A percentile compares a stretch with the other conserved stretches of the same genome.
phyloP scores from a whole-genome alignment of 2,888 invertebrate genomes.

The Noctua fimbriata region DNA sequence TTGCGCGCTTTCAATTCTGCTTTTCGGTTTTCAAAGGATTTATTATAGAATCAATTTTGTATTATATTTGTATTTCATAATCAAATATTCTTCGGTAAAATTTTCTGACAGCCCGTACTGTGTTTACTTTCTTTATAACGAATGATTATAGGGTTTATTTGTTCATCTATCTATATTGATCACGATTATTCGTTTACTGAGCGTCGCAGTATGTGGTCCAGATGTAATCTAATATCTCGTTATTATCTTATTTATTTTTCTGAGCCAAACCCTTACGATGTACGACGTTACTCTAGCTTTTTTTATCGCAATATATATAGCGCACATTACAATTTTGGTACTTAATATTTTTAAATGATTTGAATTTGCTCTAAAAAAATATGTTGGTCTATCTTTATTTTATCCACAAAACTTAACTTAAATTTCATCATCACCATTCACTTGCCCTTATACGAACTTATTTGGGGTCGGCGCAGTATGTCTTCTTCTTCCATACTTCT shows the following conservation, averaged over 20 bases:
- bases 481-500: too few species aligned
- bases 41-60: conserved; percentile 39
- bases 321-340: conserved; percentile 29
- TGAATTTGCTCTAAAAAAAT: not conserved
- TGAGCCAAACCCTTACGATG: conserved; percentile 48
- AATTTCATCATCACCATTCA: too few species aligned
- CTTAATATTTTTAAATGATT: conserved; percentile 4
- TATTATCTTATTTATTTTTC: conserved; percentile 63
- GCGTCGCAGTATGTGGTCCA: conserved; percentile 65
- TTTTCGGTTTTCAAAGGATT: conserved; percentile 59
- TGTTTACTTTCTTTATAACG: conserved; percentile 47
- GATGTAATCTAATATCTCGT: conserved; percentile 65
- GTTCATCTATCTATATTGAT: conserved; percentile 58
- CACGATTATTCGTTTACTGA: conserved; percentile 62
- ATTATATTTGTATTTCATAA: conserved; percentile 15
- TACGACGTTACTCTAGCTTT: conserved; percentile 43
- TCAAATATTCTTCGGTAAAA: conserved; percentile 28
- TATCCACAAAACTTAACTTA: not conserved
- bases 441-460: too few species aligned
- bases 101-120: conserved; percentile 20
- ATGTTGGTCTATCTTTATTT: not conserved
- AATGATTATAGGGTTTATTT: conserved; percentile 48
- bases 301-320: conserved; percentile 47
- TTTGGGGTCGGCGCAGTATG: too few species aligned
- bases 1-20: conserved; percentile 39